A percentile compares a stretch with the other conserved stretches of the same genome.
phyloP scores from a whole-genome alignment of 2,888 invertebrate genomes.

The Nemotelus nigrinus region DNA sequence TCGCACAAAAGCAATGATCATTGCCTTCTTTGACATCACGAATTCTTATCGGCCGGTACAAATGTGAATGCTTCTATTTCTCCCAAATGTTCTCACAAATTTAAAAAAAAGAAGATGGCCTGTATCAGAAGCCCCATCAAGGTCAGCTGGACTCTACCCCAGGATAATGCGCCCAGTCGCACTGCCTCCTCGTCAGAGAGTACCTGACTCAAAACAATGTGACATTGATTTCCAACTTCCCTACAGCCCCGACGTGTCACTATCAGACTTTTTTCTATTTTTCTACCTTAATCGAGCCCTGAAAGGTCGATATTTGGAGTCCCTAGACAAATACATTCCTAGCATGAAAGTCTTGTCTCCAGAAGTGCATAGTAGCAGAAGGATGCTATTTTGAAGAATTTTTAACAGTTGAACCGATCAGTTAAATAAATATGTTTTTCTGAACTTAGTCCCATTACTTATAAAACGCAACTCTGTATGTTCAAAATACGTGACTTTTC shows the following conservation, averaged over 20 bases:
- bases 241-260: not conserved
- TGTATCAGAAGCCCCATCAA: too few species aligned
- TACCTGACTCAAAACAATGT: not conserved
- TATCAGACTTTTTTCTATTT: slow-evolving; percentile 13
- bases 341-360: not conserved
- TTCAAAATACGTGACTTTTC: not conserved
- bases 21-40: not conserved
- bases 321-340: not conserved
- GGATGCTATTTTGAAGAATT: not conserved
- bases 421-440: not conserved
- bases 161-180: too few species aligned
- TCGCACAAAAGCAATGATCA: not conserved
- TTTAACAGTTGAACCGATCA: not conserved
- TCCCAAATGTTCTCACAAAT: too few species aligned
- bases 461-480: not conserved
- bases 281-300: not conserved
- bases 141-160: too few species aligned
- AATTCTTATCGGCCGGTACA: too few species aligned
- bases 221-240: not conserved
- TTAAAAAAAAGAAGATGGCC: too few species aligned
- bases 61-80: too few species aligned
- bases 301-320: not conserved
- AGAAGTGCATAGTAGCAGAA: not conserved
- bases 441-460: not conserved
- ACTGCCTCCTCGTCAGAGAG: too few species aligned